phyloP scores from a whole-genome alignment of 2,797 vertebrate species.

The Karalla daura region DNA sequence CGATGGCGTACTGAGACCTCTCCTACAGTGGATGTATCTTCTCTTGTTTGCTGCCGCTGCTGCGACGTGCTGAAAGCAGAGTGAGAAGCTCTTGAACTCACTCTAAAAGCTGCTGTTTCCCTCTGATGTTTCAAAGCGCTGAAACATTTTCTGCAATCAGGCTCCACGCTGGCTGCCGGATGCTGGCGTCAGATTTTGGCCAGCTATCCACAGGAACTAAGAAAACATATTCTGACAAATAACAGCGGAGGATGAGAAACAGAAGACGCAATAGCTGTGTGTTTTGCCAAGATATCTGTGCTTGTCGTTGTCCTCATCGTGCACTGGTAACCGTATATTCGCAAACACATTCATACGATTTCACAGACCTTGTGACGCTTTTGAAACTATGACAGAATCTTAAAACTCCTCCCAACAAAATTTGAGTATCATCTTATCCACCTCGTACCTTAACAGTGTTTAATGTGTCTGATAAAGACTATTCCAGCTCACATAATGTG shows the following conservation, averaged over 20 bases:
- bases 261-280: background rate
- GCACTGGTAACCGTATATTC: no score
- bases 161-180: constrained; percentile 3
- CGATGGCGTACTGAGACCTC: background rate
- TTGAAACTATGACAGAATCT: no score
- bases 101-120: constrained; percentile 26
- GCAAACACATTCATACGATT: no score
- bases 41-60: constrained; percentile 4
- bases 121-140: constrained; percentile 21
- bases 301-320: background rate
- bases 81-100: constrained; percentile 2
- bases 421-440: no score
- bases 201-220: background rate
- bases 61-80: constrained; percentile 18
- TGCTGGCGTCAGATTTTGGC: background rate
- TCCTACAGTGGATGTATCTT: constrained; percentile 4
- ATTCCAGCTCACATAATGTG: no score
- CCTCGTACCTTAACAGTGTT: no score
- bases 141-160: constrained; percentile 9
- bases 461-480: no score
- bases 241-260: background rate
- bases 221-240: background rate
- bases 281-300: background rate
- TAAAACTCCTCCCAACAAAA: no score
- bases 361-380: no score